A percentile compares a stretch with the other conserved stretches of the same genome.
Conservation (phyloP, 2,888 invertebrate species). For the Hybos culiciformis region DNA sequence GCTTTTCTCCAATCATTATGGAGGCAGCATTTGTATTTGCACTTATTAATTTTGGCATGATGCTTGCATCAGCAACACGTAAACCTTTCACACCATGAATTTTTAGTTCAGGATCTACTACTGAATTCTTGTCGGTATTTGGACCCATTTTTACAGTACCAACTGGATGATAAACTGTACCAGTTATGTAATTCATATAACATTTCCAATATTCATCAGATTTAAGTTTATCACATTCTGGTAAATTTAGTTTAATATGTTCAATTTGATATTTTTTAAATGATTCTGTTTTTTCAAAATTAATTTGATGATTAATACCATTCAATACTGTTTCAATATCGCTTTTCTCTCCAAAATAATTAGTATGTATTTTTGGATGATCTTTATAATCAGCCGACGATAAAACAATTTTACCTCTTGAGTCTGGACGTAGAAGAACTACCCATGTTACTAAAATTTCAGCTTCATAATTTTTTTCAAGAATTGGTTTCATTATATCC, state of each 20-base stretch:
- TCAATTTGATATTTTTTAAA: constrained; percentile 29
- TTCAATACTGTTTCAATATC: constrained; percentile 40
- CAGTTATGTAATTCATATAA: constrained; percentile 39
- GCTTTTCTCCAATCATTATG: constrained; percentile 53
- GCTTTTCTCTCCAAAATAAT: constrained; percentile 44
- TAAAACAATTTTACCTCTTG: constrained; percentile 42
- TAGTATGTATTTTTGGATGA: constrained; percentile 45
- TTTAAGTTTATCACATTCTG: constrained; percentile 21
- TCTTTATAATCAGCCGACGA: constrained; percentile 42
- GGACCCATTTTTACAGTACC: constrained; percentile 58
- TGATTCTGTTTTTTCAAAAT: constrained; percentile 32
- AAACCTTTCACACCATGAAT: constrained; percentile 48
- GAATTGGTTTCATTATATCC: constrained; percentile 8
- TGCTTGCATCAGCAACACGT: constrained; percentile 65
- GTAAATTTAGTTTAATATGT: constrained; percentile 16
- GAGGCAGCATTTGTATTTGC: constrained; percentile 48
- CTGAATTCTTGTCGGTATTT: constrained; percentile 32
- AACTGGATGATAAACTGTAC: constrained; percentile 50
- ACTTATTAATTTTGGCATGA: constrained; percentile 64
- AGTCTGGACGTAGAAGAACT: constrained; percentile 38
- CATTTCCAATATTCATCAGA: constrained; percentile 43
- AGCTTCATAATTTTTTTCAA: constrained; percentile 13
- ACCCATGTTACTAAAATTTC: constrained; percentile 33
- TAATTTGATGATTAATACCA: constrained; percentile 32
- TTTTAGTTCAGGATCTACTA: constrained; percentile 39